Conservation (phyloP, 2,888 invertebrate genomes). For the Sesia bembeciformis region DNA sequence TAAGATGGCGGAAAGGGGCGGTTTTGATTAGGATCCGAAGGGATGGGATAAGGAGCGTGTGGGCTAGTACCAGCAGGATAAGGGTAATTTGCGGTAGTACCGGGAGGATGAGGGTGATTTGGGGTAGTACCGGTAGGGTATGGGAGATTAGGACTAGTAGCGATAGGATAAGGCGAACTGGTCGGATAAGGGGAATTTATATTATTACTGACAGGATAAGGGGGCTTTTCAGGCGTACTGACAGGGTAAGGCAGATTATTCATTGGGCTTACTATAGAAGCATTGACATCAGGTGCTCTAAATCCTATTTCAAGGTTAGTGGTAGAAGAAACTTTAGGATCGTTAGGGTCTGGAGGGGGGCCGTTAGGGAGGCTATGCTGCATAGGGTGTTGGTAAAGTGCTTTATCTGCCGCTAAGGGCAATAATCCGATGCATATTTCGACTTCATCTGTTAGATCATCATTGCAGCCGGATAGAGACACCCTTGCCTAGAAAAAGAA, state of each 20-base stretch:
- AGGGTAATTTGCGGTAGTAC: neutral
- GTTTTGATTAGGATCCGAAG: neutral
- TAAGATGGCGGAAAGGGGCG: neutral
- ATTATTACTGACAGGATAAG: slow-evolving; percentile 1
- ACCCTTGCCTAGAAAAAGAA: slow-evolving; percentile 30
- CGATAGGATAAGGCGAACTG: neutral
- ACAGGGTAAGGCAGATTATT: neutral
- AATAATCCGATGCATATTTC: slow-evolving; percentile 44
- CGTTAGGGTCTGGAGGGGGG: slow-evolving; percentile 22
- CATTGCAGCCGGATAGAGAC: slow-evolving; percentile 44
- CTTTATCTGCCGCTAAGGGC: slow-evolving; percentile 21
- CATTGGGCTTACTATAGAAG: neutral
- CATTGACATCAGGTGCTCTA: neutral
- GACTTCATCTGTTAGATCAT: slow-evolving; percentile 33
- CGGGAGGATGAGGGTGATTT: neutral
- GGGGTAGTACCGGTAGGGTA: neutral
- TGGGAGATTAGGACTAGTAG: neutral
- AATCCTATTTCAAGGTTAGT: neutral
- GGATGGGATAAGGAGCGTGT: neutral
- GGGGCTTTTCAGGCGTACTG: neutral
- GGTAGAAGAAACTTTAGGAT: neutral
- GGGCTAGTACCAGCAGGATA: neutral
- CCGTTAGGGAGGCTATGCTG: slow-evolving; percentile 28
- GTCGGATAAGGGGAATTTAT: neutral
- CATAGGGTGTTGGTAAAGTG: slow-evolving; percentile 33